A percentile compares a stretch with the other conserved stretches of the same genome.
Conservation (phyloP, 1,140 invertebrate species). For the Drosophila biarmipes region DNA sequence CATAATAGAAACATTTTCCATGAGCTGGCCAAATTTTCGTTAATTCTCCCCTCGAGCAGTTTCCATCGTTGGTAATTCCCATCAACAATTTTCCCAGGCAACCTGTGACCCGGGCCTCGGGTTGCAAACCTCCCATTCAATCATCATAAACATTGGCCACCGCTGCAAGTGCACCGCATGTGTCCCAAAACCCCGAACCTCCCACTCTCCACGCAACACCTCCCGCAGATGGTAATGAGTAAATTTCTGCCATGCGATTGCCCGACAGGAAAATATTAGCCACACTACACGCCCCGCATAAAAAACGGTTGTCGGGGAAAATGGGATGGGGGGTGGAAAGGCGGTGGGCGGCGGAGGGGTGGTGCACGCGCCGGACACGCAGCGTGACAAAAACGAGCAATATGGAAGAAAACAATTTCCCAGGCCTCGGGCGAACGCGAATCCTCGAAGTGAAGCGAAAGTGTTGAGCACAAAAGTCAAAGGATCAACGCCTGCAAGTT, state of each 20-base stretch:
- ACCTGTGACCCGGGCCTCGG: conserved; percentile 47
- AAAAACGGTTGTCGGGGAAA: conserved; percentile 49
- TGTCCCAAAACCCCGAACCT: conserved; percentile 39
- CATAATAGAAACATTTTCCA: conserved; percentile 10
- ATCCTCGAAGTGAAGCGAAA: conserved; percentile 34
- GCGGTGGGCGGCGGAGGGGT: conserved; percentile 7
- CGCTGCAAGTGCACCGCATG: conserved; percentile 77
- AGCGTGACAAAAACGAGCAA: conserved; percentile 70
- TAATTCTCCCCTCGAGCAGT: conserved; percentile 7
- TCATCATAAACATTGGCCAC: conserved; percentile 64
- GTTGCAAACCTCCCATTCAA: conserved; percentile 54
- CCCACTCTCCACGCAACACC: conserved; percentile 36
- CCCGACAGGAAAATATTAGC: conserved; percentile 79
- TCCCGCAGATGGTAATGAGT: conserved; percentile 74
- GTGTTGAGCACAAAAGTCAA: conserved; percentile 79
- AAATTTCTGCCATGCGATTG: conserved; percentile 63
- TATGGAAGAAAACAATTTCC: conserved; percentile 74
- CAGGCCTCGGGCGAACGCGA: conserved; percentile 42
- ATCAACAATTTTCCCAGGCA: conserved; percentile 53
- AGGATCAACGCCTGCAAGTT: conserved; percentile 78
- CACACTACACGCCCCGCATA: conserved; percentile 78
- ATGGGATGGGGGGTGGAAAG: background rate
- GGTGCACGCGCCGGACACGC: conserved; percentile 69
- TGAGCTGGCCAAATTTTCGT: conserved; percentile 18
- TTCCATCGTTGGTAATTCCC: conserved; percentile 28